A percentile compares a stretch with the other conserved stretches of the same genome.
phyloP scores from a whole-genome alignment of 2,888 invertebrate genomes.

The Argynnis bischoffii region DNA sequence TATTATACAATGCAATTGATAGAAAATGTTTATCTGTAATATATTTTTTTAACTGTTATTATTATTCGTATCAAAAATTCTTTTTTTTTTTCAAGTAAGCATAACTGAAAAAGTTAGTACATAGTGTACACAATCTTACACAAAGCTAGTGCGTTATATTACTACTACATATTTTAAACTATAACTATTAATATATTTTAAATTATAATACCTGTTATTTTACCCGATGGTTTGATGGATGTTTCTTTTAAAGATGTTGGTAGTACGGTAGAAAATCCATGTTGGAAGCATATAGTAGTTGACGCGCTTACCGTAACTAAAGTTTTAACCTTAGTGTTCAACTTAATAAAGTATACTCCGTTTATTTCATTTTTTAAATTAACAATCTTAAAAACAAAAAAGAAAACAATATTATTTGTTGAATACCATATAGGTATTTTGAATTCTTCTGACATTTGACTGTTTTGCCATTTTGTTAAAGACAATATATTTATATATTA shows the following conservation, averaged over 20 bases:
- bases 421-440: too few relatives aligned
- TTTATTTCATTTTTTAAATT: constrained; percentile 8
- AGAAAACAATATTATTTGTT: too few relatives aligned
- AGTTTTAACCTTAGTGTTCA: constrained; percentile 46
- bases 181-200: too few relatives aligned
- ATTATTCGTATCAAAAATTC: too few relatives aligned
- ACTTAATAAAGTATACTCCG: constrained; percentile 47
- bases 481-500: too few relatives aligned
- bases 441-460: not conserved
- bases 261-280: constrained; percentile 52
- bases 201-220: not conserved
- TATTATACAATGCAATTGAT: constrained; percentile 49
- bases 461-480: too few relatives aligned
- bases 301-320: constrained; percentile 47
- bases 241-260: constrained; percentile 51
- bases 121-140: too few relatives aligned
- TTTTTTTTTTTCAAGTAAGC: too few relatives aligned
- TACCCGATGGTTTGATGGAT: constrained; percentile 54
- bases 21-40: constrained; percentile 51
- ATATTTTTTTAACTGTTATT: not conserved
- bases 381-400: constrained; percentile 8
- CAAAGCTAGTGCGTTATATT: too few relatives aligned
- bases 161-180: too few relatives aligned
- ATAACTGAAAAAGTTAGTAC: too few relatives aligned
- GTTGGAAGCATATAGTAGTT: constrained; percentile 51